phyloP scores from a whole-genome alignment of 2,113 vertebrate genomes.

The Hippolais icterina region DNA sequence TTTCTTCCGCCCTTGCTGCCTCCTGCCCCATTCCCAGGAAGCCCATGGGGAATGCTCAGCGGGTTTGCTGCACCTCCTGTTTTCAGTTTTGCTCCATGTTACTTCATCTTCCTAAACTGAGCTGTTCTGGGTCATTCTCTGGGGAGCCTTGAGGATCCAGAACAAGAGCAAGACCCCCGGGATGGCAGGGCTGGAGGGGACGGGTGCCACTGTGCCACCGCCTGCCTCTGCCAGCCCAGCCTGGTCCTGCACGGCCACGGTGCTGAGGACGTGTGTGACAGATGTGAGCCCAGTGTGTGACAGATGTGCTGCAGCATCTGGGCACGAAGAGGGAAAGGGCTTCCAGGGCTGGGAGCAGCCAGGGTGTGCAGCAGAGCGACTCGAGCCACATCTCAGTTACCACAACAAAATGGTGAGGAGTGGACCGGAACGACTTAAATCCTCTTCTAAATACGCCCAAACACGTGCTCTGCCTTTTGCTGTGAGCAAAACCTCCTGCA shows the following conservation, averaged over 20 bases:
- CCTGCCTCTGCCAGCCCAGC: background rate
- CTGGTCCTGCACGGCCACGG: fast-evolving
- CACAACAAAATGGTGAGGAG: background rate
- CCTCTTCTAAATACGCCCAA: background rate
- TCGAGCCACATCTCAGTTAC: background rate
- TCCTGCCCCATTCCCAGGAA: fast-evolving
- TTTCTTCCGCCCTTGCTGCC: background rate
- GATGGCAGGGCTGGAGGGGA: background rate
- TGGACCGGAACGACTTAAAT: background rate
- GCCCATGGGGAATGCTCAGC: background rate
- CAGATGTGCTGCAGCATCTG: background rate
- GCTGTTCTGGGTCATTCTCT: background rate
- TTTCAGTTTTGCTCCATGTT: background rate
- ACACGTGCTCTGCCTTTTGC: background rate
- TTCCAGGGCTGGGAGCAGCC: background rate
- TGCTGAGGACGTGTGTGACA: fast-evolving
- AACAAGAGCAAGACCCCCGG: background rate
- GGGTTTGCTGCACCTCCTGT: background rate
- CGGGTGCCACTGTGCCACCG: background rate
- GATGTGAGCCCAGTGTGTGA: background rate
- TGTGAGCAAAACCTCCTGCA: background rate
- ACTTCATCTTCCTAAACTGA: background rate
- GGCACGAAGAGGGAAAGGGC: background rate
- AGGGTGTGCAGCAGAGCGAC: background rate
- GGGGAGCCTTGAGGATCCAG: background rate